These are phyloP conservation scores for Oryzias sinensis DNA, from an alignment of 2,797 vertebrate genomes.

Conservation along the genomic window DNA sequence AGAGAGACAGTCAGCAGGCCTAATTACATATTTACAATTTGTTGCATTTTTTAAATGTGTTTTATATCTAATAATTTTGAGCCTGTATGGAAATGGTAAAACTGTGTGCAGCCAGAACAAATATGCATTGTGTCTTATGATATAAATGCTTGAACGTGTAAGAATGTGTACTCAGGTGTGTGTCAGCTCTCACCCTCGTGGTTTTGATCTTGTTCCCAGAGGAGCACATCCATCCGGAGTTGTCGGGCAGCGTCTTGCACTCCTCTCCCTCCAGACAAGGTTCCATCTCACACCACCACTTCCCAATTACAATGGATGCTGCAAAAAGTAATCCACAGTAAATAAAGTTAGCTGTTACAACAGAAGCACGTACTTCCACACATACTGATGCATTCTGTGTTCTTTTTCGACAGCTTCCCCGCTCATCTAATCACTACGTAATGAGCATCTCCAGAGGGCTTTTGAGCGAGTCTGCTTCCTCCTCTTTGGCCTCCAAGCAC, in stretches of 20 bases:
- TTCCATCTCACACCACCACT: slow-evolving; percentile 99
- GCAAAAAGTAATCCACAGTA: slow-evolving; percentile 38
- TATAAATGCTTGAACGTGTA: slow-evolving; percentile 4
- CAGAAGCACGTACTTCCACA: neutral
- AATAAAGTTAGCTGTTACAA: slow-evolving; percentile 28
- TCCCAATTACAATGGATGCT: slow-evolving; percentile 97
- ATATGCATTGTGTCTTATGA: neutral
- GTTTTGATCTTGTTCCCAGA: slow-evolving; percentile 99
- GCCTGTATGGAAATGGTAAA: neutral
- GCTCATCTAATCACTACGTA: slow-evolving; percentile 32
- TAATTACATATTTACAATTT: slow-evolving; percentile 10
- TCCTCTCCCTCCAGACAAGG: slow-evolving; percentile 97
- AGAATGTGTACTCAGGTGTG: slow-evolving; percentile 7
- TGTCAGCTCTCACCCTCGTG: slow-evolving; percentile 87
- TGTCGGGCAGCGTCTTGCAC: slow-evolving; percentile 96
- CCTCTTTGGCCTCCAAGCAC: slow-evolving; percentile 44
- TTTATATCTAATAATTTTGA: too few species aligned
- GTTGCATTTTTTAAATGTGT: too few species aligned
- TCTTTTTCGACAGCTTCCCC: slow-evolving; percentile 10
- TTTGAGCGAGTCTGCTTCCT: slow-evolving; percentile 44
- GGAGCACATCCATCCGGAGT: slow-evolving; percentile 98
- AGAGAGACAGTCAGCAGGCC: slow-evolving; percentile 15
- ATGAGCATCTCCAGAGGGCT: slow-evolving; percentile 22
- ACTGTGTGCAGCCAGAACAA: slow-evolving; percentile 2
- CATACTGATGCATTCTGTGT: slow-evolving; percentile 27